Base-by-base conservation (phyloP, 23 tunicate species). In the Halocynthia roretzi region DNA sequence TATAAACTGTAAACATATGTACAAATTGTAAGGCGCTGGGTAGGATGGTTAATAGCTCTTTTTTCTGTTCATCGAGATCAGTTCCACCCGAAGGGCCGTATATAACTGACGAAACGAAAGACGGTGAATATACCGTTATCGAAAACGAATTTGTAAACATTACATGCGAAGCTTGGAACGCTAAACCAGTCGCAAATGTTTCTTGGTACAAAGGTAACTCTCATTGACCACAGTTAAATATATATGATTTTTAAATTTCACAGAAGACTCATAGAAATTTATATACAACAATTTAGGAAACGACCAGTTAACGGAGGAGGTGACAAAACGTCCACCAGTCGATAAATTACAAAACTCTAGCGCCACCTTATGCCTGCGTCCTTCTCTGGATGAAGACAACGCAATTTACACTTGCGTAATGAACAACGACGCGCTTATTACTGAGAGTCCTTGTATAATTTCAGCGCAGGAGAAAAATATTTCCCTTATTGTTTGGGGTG, bases 51-150 rank as follows among this genome's bases (percentile, higher is more conserved):
- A 31, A 31, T 31, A 31, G 44, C 44, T 31, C 44, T 31, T 0
- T 31, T 31, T 31, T 31, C 4, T 31, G 44, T 31, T 31, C 44
- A 31, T 31, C 44, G 44, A 31, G 44, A 31, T 31, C 56, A 89
- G 96, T 89, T 56, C 88, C 88, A 57, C 88, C 96, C 7, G 14
- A 21, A 40, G 96, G 96, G 55, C 96, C 96, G 22, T 50, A 65
- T n/a, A 63, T 89, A 56, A 83, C 79, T 19, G 69, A 52, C 18
- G 67, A 68, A 70, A 62, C 51, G 5, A 54, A 73, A 7, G 78
- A 67, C 56, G 85, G 76, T 10, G 55, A 54, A 53, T 52, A 77
- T 6, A 80, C 80, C 53, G 96, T 80, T 6, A 73, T 89, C 6
- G 85, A 71, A 7, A 83, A 72, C 61, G 71, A 72, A 21, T 67